Evolutionary conservation across 2,113 vertebrate genomes (phyloP).

Genomic region (Toxotes jaculatrix): DNA sequence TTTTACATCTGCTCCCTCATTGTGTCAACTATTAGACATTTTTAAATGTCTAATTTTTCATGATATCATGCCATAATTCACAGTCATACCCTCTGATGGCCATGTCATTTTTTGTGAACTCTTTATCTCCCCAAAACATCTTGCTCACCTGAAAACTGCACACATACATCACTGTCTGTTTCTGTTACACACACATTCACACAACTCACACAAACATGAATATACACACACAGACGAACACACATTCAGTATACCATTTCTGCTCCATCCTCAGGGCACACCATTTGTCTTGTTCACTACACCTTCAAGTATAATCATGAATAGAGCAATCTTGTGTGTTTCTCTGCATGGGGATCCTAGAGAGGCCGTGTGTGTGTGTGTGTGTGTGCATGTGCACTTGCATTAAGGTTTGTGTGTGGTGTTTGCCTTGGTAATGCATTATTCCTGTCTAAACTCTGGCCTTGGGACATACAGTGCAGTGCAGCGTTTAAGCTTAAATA

Average conservation of each 20-base stretch:
- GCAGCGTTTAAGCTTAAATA: constrained; percentile 2
- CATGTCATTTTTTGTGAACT: not conserved
- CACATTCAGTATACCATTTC: not conserved
- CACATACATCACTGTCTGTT: constrained; percentile 26
- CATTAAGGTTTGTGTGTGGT: not conserved
- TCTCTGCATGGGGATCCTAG: not conserved
- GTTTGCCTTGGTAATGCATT: constrained; percentile 17
- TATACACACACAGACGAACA: not conserved
- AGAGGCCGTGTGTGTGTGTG: not conserved
- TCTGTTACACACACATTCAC: not conserved
- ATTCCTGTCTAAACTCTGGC: constrained; percentile 28
- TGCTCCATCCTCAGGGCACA: not conserved
- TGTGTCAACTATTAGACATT: not conserved
- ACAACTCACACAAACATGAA: not conserved
- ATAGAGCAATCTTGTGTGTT: not conserved
- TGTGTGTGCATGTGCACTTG: not conserved
- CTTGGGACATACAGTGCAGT: constrained; percentile 1
- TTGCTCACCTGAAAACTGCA: constrained; percentile 5
- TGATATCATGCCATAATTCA: constrained; percentile 5
- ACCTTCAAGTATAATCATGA: not conserved
- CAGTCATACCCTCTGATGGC: constrained; percentile 4
- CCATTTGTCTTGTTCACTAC: constrained; percentile 11
- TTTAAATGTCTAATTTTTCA: not conserved
- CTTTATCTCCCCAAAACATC: constrained; percentile 2
- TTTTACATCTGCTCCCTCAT: constrained; percentile 14